Percentiles rank a stretch among this genome's conserved stretches.
Conservation (phyloP, 2,888 invertebrate species). For the Plusia festucae region DNA sequence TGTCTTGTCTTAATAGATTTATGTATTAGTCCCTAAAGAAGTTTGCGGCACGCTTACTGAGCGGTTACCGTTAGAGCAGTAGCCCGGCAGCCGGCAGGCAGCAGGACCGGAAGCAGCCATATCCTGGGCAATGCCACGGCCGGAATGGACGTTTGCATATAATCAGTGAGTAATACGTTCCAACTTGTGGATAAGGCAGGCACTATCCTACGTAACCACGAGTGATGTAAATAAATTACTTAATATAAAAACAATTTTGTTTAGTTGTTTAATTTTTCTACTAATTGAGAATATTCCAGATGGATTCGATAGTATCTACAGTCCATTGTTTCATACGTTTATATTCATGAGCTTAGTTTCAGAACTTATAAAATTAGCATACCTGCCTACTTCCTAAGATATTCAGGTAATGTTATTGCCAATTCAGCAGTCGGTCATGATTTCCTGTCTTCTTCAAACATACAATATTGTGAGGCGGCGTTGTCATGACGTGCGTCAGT, state of each 20-base stretch:
- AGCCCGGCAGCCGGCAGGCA: slow-evolving; percentile 66
- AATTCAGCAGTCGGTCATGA: slow-evolving; percentile 46
- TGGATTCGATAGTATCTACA: no score
- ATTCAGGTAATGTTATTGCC: slow-evolving; percentile 40
- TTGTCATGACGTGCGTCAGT: slow-evolving; percentile 64
- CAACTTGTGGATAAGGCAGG: slow-evolving; percentile 2
- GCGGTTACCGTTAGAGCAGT: slow-evolving; percentile 74
- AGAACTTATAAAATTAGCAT: not conserved
- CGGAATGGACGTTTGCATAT: slow-evolving; percentile 59
- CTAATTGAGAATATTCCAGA: no score
- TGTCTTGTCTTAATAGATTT: slow-evolving; percentile 53
- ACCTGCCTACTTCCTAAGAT: slow-evolving; percentile 7
- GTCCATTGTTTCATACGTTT: not conserved
- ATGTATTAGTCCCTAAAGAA: slow-evolving; percentile 60
- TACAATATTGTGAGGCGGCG: slow-evolving; percentile 55
- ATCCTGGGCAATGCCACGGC: slow-evolving; percentile 77
- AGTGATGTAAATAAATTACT: not conserved
- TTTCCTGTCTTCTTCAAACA: slow-evolving; percentile 58
- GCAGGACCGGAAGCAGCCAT: slow-evolving; percentile 82
- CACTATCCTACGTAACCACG: slow-evolving; percentile 13
- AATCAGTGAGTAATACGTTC: slow-evolving; percentile 39
- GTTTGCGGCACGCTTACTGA: slow-evolving; percentile 60
- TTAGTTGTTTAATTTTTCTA: no score
- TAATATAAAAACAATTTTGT: no score
- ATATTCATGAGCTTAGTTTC: not conserved